phyloP scores from a whole-genome alignment of 2,888 invertebrate species.

The Cabera pusaria region DNA sequence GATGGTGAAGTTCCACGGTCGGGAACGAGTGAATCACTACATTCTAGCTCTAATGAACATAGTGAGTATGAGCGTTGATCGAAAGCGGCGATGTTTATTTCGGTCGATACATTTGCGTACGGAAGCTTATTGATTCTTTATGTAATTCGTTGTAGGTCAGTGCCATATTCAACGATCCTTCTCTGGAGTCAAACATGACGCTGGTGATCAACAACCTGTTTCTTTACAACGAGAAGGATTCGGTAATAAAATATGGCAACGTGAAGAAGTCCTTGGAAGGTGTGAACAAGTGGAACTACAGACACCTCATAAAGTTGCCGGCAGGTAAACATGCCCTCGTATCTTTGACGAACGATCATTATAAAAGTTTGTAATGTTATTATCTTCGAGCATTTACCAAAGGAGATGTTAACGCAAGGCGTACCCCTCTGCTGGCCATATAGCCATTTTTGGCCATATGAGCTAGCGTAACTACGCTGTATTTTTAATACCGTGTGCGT shows the following conservation, averaged over 20 bases:
- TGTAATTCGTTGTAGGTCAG: conserved; percentile 86
- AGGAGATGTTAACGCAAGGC: no score
- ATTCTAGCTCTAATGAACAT: conserved; percentile 91
- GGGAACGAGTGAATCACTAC: conserved; percentile 87
- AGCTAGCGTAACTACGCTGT: no score
- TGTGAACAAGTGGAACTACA: conserved; percentile 88
- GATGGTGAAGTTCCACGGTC: conserved; percentile 89
- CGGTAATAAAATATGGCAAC: conserved; percentile 84
- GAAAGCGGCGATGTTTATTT: conserved; percentile 46
- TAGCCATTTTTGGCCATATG: no score
- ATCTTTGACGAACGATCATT: no score
- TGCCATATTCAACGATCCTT: conserved; percentile 90
- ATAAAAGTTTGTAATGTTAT: no score
- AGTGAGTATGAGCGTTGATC: conserved; percentile 82
- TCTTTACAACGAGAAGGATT: conserved; percentile 84
- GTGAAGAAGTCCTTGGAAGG: conserved; percentile 88
- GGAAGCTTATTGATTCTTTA: conserved; percentile 58
- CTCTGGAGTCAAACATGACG: conserved; percentile 87
- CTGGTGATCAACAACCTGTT: conserved; percentile 87
- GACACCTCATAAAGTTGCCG: conserved; percentile 76
- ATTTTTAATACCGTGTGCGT: no score
- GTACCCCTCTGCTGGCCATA: no score
- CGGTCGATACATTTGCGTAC: conserved; percentile 49
- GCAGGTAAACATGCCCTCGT: conserved; percentile 51
- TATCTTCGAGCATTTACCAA: no score